These are phyloP conservation scores for Etheostoma nigrum DNA, from an alignment of 2,797 vertebrate genomes.

Conservation along the genomic window DNA sequence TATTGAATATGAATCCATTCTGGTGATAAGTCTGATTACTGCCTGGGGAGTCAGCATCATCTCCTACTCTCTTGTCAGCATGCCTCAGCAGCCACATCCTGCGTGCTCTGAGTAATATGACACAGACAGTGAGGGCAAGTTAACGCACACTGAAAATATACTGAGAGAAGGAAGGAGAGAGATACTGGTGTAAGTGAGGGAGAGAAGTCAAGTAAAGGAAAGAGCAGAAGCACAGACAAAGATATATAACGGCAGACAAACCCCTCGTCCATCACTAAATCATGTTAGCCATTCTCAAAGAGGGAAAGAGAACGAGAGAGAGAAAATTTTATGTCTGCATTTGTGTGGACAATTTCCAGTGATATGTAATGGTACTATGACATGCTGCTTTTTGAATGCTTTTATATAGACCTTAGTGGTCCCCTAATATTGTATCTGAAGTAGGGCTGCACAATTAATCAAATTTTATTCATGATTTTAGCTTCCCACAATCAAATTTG, in stretches of 20 bases:
- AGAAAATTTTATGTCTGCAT: slow-evolving; percentile 24
- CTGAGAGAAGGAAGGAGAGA: slow-evolving; percentile 27
- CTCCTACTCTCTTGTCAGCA: slow-evolving; percentile 54
- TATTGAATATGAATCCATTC: slow-evolving; percentile 55
- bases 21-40: slow-evolving; percentile 50
- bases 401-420: too few relatives aligned
- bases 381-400: too few relatives aligned
- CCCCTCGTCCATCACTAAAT: slow-evolving; percentile 60
- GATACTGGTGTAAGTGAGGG: slow-evolving; percentile 52
- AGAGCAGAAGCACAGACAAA: slow-evolving; percentile 45
- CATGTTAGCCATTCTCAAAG: slow-evolving; percentile 51
- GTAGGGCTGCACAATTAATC: too few relatives aligned
- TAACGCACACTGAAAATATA: slow-evolving; percentile 50
- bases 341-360: background rate
- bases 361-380: background rate
- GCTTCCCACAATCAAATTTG: too few relatives aligned
- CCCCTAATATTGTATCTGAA: too few relatives aligned
- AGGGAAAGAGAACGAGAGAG: slow-evolving; percentile 35
- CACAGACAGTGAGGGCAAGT: slow-evolving; percentile 55
- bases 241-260: slow-evolving; percentile 54
- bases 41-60: slow-evolving; percentile 60
- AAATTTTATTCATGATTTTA: too few relatives aligned
- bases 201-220: slow-evolving; percentile 41
- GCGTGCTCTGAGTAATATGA: slow-evolving; percentile 52
- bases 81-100: slow-evolving; percentile 56